Base-by-base conservation (phyloP, 2,797 vertebrate species). In the Halcyon smyrnensis region DNA sequence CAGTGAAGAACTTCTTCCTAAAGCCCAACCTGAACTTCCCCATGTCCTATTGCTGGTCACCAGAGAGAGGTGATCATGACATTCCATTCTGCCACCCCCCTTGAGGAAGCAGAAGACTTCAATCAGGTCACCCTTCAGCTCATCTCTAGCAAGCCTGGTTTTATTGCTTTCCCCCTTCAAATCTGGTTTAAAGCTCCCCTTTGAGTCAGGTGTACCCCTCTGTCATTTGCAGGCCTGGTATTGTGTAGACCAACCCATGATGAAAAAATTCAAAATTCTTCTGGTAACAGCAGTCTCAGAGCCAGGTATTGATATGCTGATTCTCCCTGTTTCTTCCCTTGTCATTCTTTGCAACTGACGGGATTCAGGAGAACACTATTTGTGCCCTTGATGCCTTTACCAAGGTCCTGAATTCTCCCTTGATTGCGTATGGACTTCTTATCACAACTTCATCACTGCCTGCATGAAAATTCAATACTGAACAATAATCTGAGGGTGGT, bases 11-110 rank as follows among this genome's bases (percentile, higher is more conserved):
- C 24, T 25, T 50, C 25, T 50, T 25, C 12, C 48, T 50, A 15
- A 50, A 50, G 48, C 24, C 48, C 48, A 50, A 50, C 48, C 48
- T 25, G 24, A 50, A 50, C 12, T 50, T 25, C 19, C 15, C 32
- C 1, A 2, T 68, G 53, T 82, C 36, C n/a, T 83, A 3, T 19
- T 10, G 12, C 8, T 84, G 43, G 39, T 70, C 21, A 18, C 18
- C 24, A 71, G 46, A 67, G 18, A 50, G 27, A 20, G 24, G 34
- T 69, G 19, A 63, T 63, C n/a, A 59, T 18, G 11, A 34, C 12
- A 6, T 53, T 24, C 24, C 9, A 2, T 4, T 64, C 25, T 0
- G 0, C 30, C 70, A 28, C 4, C 15, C 4, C 6, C 3, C 6
- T 34, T 17, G n/a, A 53, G 10, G 45, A 65, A 45, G 23, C 7